These are phyloP conservation scores for Drosophila carrolli DNA, from an alignment of 1,140 invertebrate genomes.

Conservation along the genomic window DNA sequence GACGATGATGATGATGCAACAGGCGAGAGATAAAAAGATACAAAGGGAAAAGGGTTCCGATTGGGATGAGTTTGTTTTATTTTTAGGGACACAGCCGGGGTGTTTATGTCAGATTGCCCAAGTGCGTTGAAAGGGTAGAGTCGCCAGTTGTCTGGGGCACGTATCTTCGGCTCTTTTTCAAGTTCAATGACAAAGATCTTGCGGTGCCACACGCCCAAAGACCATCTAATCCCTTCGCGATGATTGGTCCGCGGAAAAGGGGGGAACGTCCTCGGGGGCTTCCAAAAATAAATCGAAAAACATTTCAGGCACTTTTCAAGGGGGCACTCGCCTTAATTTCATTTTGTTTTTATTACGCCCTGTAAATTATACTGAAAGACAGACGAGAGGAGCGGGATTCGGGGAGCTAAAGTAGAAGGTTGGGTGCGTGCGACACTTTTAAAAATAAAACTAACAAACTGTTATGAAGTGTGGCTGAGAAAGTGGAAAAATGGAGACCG, in stretches of 20 bases:
- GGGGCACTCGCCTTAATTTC: constrained; percentile 47
- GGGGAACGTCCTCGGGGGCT: constrained; percentile 12
- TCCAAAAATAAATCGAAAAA: constrained; percentile 70
- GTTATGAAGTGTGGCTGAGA: constrained; percentile 48
- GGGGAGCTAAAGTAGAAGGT: neutral
- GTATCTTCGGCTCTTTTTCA: constrained; percentile 58
- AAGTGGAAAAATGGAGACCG: constrained; percentile 18
- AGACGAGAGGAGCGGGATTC: constrained; percentile 1
- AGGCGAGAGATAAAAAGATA: constrained; percentile 31
- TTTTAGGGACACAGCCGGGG: constrained; percentile 39
- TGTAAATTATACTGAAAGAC: constrained; percentile 54
- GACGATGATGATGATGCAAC: constrained; percentile 63
- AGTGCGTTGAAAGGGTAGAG: constrained; percentile 67
- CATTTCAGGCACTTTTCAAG: constrained; percentile 60
- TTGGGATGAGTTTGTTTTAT: constrained; percentile 37
- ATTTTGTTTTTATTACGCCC: constrained; percentile 74
- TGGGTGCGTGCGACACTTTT: constrained; percentile 46
- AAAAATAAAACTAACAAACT: constrained; percentile 60
- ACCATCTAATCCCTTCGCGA: constrained; percentile 59
- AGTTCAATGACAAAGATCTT: constrained; percentile 80
- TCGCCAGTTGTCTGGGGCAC: constrained; percentile 28
- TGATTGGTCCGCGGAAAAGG: constrained; percentile 58
- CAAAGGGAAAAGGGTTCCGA: constrained; percentile 42
- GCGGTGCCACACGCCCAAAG: constrained; percentile 67
- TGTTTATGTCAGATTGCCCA: constrained; percentile 53